Base-by-base conservation (phyloP, 2,888 invertebrate species). In the Bellardia bayeri region DNA sequence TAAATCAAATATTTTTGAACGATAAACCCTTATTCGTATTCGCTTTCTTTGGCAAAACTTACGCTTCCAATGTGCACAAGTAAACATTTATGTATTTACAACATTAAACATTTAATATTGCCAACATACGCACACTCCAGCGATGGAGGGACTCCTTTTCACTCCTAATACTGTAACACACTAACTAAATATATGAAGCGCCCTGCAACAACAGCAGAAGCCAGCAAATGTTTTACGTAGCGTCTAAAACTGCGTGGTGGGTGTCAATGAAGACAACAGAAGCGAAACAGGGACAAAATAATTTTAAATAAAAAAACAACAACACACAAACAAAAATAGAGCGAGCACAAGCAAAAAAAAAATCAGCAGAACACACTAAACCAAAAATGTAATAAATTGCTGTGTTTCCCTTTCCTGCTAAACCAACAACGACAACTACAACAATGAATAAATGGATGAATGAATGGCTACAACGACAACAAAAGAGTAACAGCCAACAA, bases 401-500 rank as follows among this genome's bases (percentile, higher is more conserved):
- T 23, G 1, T 49, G 2, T 30, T 63, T 40, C 2, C 6, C 30
- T 11, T 11, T 40, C 30, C 49, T 7, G 2, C 14, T 51, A n/a
- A 8, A 69, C 14, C 56, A 63, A 69, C 13, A 13, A n/a, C 64
- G 61, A n/a, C 61, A 69, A 16, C 51, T 49, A 37, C 40, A 40
- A 80, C 40, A 80, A 81, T 49, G 4, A 45, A 51, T 30, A 42
- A 3, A 14, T 54, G 33, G 30, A 45, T 14, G 4, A 37, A 30
- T 23, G 8, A 14, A 13, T 45, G 8, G 5, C 7, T 45, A 69
- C 37, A 56, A 72, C 37, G 3, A 14, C 42, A 42, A 51, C 30
- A 40, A 61, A 68, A 71, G 69, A 83, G 68, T 76, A 80, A 83
- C 56, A 68, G 49, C 66, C 66, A 66, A 37, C 82, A 86, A 72